phyloP scores from a whole-genome alignment of 2,113 vertebrate genomes.

The Limnothrissa miodon region DNA sequence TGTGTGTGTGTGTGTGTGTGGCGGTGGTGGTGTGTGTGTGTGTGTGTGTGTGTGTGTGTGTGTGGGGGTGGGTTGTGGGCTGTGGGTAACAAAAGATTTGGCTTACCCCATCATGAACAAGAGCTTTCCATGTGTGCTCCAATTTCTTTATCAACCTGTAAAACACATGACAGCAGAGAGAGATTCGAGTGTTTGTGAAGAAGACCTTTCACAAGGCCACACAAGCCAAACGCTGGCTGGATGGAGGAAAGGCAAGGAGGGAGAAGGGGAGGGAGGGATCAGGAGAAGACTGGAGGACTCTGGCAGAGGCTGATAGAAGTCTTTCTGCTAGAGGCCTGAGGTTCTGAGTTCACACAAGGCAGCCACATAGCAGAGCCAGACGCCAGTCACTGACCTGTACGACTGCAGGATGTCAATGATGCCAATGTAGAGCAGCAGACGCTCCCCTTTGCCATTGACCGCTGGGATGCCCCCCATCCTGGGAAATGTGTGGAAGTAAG shows the following conservation, averaged over 20 bases:
- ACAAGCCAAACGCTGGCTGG: background rate
- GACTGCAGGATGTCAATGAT: slow-evolving; percentile 97
- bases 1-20: too few relatives aligned
- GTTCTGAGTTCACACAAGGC: background rate
- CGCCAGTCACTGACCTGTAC: slow-evolving; percentile 77
- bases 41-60: too few relatives aligned
- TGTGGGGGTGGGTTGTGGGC: background rate
- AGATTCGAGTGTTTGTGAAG: background rate
- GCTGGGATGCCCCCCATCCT: slow-evolving; percentile 98
- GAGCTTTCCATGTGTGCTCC: slow-evolving; percentile 97
- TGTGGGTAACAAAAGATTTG: background rate
- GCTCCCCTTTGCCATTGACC: slow-evolving; percentile 89
- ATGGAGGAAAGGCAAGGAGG: background rate
- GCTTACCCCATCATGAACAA: slow-evolving; percentile 96
- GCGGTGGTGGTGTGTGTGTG: too few relatives aligned
- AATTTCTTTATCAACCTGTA: slow-evolving; percentile 95
- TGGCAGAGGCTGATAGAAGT: background rate
- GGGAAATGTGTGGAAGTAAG: background rate
- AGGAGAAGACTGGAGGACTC: background rate
- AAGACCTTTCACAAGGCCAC: background rate
- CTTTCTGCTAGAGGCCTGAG: background rate
- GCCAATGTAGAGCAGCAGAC: slow-evolving; percentile 89
- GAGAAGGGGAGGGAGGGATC: background rate
- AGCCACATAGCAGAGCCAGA: background rate
- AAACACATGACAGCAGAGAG: slow-evolving; percentile 30